Evolutionary conservation across 2,797 vertebrate species (phyloP).

Genomic region (Pseudochirops cupreus): DNA sequence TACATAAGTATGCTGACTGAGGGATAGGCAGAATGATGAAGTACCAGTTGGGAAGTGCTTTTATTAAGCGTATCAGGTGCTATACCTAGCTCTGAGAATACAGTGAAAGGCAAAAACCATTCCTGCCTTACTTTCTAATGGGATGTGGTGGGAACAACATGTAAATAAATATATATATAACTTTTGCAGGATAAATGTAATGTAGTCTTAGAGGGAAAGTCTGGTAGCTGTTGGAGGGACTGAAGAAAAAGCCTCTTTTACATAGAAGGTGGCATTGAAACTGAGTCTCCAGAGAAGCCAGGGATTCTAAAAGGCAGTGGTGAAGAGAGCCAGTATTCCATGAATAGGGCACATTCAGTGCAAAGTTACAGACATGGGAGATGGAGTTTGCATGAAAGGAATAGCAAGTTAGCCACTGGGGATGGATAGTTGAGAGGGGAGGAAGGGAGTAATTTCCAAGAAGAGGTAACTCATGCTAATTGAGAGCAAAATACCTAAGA

Average conservation of each 20-base stretch:
- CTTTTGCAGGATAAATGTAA: neutral
- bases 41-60: neutral
- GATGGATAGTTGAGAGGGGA: neutral
- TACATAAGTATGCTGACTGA: neutral
- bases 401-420: neutral
- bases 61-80: neutral
- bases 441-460: neutral
- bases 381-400: neutral
- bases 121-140: neutral
- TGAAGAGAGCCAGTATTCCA: neutral
- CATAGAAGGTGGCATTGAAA: neutral
- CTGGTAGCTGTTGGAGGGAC: neutral
- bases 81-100: neutral
- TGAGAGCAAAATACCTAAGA: neutral
- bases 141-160: neutral
- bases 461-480: neutral
- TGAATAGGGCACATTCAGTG: neutral
- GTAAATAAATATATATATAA: neutral
- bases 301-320: neutral
- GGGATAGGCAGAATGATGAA: neutral
- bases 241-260: neutral
- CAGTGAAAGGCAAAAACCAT: neutral
- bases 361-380: neutral
- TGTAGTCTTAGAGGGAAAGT: neutral
- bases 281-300: neutral